Evolutionary conservation across 2,888 invertebrate genomes (phyloP).

Genomic region (Elmis aenea): DNA sequence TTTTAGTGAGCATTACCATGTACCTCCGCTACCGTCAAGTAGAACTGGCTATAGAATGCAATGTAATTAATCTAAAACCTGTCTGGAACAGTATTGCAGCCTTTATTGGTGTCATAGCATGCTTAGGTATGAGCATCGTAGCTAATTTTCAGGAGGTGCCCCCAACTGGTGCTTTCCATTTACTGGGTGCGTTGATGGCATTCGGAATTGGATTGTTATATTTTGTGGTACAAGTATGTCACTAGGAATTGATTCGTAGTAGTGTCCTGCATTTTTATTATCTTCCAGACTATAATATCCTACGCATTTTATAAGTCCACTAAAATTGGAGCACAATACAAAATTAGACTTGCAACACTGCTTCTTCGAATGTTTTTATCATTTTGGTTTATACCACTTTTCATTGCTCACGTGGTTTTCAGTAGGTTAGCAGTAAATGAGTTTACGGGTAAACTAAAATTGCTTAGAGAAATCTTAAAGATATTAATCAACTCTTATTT

Average conservation of each 20-base stretch:
- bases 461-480: no score
- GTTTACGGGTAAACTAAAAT: conserved; percentile 10
- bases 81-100: conserved; percentile 4
- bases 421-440: conserved; percentile 1
- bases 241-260: no score
- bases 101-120: conserved; percentile 41
- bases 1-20: conserved; percentile 18
- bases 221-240: conserved; percentile 69
- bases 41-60: conserved; percentile 7
- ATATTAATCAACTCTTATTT: neutral
- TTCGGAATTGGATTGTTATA: conserved; percentile 77
- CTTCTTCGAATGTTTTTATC: conserved; percentile 4
- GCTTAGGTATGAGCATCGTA: conserved; percentile 63
- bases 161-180: conserved; percentile 62
- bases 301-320: neutral
- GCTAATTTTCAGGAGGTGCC: conserved; percentile 72
- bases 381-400: conserved; percentile 4
- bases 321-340: conserved; percentile 1
- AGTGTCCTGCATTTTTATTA: no score
- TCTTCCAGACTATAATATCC: conserved; percentile 6
- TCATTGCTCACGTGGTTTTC: conserved; percentile 1
- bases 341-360: conserved; percentile 1
- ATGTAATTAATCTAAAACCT: conserved; percentile 1
- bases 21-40: conserved; percentile 23
- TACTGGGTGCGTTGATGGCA: conserved; percentile 63